Conservation (phyloP, 2,888 invertebrate genomes). For the Heliconius hortense region DNA sequence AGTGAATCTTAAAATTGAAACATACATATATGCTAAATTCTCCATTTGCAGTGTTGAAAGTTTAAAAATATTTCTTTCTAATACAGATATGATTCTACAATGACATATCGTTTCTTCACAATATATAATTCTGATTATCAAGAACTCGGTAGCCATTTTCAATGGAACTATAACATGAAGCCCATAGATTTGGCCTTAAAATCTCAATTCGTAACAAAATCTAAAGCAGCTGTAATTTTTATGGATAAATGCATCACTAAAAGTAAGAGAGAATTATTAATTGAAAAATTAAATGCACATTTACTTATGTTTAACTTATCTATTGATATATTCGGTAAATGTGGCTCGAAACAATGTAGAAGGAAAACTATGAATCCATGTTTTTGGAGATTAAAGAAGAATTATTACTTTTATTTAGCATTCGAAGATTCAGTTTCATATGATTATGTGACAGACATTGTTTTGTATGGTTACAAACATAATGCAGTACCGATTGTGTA, state of each 20-base stretch:
- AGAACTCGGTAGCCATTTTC: conserved; percentile 51
- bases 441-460: conserved; percentile 68
- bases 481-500: conserved; percentile 85
- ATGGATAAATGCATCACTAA: conserved; percentile 60
- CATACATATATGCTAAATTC: too few relatives aligned
- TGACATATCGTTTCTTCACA: conserved; percentile 57
- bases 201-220: conserved; percentile 54
- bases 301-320: conserved; percentile 64
- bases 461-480: conserved; percentile 80
- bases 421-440: conserved; percentile 87
- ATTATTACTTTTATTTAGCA: conserved; percentile 87
- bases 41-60: background rate
- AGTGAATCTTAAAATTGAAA: background rate
- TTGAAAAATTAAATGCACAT: conserved; percentile 65
- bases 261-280: conserved; percentile 59
- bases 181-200: conserved; percentile 47
- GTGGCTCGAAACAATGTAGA: conserved; percentile 65
- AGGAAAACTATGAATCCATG: conserved; percentile 58
- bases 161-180: conserved; percentile 53
- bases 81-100: conserved; percentile 57
- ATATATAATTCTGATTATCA: conserved; percentile 53
- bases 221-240: conserved; percentile 63
- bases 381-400: conserved; percentile 67
- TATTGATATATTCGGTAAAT: conserved; percentile 80
- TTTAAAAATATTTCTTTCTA: conserved; percentile 9